Conservation (phyloP, 2,888 invertebrate species). For the Brachylomia viminalis region DNA sequence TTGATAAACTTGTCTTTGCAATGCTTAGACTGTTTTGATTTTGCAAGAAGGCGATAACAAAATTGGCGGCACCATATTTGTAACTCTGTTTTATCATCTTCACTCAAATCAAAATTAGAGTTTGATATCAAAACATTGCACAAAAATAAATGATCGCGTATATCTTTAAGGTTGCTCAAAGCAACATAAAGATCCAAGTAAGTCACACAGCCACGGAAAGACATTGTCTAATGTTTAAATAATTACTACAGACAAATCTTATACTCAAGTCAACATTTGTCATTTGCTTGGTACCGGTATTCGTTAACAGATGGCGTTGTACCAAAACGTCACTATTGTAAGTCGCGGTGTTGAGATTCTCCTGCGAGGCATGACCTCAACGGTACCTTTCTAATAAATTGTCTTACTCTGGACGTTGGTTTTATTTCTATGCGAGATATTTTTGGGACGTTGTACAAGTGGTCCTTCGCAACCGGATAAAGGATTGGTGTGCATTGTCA, state of each 20-base stretch:
- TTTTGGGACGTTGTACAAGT: conserved; percentile 2
- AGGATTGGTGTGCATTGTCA: not conserved
- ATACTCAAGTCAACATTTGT: not conserved
- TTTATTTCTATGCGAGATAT: not conserved
- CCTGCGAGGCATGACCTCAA: not conserved
- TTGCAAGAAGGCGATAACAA: too few species aligned
- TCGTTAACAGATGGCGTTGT: not conserved
- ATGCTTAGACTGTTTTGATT: too few species aligned
- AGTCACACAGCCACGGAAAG: too few species aligned
- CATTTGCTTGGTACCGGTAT: not conserved
- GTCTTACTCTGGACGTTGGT: not conserved
- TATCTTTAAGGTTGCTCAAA: too few species aligned
- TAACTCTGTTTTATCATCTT: too few species aligned
- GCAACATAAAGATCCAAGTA: too few species aligned
- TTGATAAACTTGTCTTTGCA: too few species aligned
- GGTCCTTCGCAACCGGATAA: not conserved
- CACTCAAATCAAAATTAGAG: too few species aligned
- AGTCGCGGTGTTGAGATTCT: not conserved
- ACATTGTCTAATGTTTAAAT: not conserved
- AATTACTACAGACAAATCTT: too few species aligned
- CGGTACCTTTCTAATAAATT: not conserved
- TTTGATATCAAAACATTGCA: too few species aligned
- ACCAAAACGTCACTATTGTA: not conserved
- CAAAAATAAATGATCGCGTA: too few species aligned
- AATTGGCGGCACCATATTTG: too few species aligned